Evolutionary conservation across 2,888 invertebrate genomes (phyloP).

Genomic region (Andrena marginata): DNA sequence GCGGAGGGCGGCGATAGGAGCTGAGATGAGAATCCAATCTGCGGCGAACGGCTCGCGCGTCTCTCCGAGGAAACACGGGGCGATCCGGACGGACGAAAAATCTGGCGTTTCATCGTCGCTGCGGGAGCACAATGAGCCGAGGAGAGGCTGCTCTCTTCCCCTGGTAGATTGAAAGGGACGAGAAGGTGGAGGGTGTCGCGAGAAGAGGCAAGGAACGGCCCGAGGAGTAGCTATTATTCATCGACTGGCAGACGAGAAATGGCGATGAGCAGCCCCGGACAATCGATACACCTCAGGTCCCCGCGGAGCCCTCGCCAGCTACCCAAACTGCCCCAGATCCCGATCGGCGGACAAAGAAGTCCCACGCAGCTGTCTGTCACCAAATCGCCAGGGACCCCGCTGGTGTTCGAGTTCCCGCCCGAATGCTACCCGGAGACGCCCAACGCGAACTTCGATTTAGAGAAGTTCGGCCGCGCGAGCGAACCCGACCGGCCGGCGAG

Average conservation of each 20-base stretch:
- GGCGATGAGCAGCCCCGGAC: conserved; percentile 88
- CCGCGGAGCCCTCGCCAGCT: conserved; percentile 87
- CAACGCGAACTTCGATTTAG: conserved; percentile 78
- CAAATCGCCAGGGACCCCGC: conserved; percentile 87
- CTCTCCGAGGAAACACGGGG: conserved; percentile 1
- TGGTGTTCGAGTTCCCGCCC: conserved; percentile 81
- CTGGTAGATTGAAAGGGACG: conserved; percentile 20
- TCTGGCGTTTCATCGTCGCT: conserved; percentile 27
- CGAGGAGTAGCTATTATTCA: neutral
- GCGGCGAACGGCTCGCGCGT: conserved; percentile 5
- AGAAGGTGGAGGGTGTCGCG: neutral
- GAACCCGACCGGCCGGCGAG: conserved; percentile 38
- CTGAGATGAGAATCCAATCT: conserved; percentile 45
- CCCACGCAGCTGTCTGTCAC: conserved; percentile 86
- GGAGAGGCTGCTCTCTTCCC: neutral
- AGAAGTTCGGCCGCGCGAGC: conserved; percentile 70
- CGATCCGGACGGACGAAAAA: conserved; percentile 2
- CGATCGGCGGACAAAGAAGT: conserved; percentile 87
- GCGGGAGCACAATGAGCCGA: conserved; percentile 17
- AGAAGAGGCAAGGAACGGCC: neutral
- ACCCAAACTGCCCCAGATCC: conserved; percentile 86
- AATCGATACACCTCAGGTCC: conserved; percentile 86
- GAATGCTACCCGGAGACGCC: conserved; percentile 76
- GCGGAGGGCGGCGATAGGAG: neutral
- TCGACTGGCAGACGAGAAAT: conserved; percentile 77